phyloP scores from a whole-genome alignment of 2,113 vertebrate species.

The Muscicapa adusta region DNA sequence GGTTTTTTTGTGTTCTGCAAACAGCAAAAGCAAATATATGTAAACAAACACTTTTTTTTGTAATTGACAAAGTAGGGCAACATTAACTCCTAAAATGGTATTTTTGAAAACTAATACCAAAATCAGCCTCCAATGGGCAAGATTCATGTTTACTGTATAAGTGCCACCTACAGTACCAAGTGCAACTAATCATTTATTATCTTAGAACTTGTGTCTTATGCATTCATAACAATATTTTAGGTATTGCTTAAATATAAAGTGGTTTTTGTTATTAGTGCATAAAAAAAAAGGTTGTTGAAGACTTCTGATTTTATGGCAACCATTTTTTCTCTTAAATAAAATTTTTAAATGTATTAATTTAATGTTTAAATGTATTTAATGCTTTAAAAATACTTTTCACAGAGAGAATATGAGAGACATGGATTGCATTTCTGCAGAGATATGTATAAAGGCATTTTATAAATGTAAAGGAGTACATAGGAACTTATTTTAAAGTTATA shows the following conservation, averaged over 20 bases:
- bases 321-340: neutral
- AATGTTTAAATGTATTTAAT: neutral
- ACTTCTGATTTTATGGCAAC: neutral
- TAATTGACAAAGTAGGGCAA: neutral
- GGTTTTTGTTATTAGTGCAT: neutral
- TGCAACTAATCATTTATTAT: neutral
- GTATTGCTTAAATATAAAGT: neutral
- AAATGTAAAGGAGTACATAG: neutral
- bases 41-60: neutral
- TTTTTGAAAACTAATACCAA: neutral
- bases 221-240: neutral
- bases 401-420: neutral
- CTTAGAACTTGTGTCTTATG: neutral
- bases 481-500: neutral
- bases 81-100: neutral
- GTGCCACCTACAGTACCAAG: neutral
- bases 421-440: neutral
- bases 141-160: neutral
- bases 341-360: neutral
- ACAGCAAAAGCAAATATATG: neutral
- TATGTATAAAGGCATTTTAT: neutral
- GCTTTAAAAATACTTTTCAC: neutral
- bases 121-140: neutral
- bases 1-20: neutral
- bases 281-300: neutral